Conservation (phyloP, 2,888 invertebrate genomes). For the Ceriagrion tenellum region DNA sequence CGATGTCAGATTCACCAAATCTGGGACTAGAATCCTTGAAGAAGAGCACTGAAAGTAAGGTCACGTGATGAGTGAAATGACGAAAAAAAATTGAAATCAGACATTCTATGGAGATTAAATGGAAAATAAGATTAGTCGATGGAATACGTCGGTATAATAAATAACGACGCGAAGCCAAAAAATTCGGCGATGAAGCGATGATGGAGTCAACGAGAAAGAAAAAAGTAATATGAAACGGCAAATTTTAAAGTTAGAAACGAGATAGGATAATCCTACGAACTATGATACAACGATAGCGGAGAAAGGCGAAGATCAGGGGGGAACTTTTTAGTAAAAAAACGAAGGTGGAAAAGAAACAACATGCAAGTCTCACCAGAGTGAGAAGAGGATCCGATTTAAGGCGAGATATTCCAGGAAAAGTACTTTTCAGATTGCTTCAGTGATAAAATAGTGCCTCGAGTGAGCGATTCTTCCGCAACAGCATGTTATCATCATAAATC, state of each 20-base stretch:
- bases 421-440: neutral
- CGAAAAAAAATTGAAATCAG: too few relatives aligned
- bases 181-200: neutral
- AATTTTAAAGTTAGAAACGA: neutral
- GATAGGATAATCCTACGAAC: neutral
- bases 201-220: neutral
- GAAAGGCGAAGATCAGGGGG: neutral
- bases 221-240: neutral
- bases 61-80: too few relatives aligned
- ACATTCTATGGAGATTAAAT: neutral
- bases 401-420: neutral
- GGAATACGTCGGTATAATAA: neutral
- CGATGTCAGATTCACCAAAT: too few relatives aligned
- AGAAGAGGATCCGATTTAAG: neutral
- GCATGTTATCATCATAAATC: neutral
- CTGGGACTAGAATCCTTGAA: too few relatives aligned
- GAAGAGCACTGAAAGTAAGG: too few relatives aligned
- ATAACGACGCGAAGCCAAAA: neutral
- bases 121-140: neutral
- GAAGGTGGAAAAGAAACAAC: neutral
- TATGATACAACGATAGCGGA: neutral
- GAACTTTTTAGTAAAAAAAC: neutral
- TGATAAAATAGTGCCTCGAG: neutral
- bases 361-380: neutral
- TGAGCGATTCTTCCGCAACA: neutral